phyloP scores from a whole-genome alignment of 2,113 vertebrate genomes.

The Ochotona princeps region DNA sequence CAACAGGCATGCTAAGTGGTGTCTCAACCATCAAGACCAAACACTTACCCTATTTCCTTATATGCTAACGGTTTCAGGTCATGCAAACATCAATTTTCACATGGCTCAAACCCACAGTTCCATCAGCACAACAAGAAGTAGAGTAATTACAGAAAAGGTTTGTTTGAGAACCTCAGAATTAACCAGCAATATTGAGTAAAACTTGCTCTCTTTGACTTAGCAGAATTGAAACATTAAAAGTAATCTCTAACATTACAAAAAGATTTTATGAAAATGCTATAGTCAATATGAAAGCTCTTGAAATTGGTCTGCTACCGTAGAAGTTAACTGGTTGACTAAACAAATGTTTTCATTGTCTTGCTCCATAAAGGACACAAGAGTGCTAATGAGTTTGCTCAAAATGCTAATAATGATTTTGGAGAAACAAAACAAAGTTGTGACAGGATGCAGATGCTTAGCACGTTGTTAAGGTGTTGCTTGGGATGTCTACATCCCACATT shows the following conservation, averaged over 20 bases:
- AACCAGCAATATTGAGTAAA: not conserved
- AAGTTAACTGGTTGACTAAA: constrained; percentile 18
- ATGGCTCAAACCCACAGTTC: constrained; percentile 33
- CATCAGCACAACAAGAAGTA: constrained; percentile 43
- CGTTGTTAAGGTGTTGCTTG: too few species aligned
- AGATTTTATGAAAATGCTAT: constrained; percentile 46
- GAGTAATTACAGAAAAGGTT: not conserved
- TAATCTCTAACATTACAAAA: constrained; percentile 4
- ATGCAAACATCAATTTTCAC: constrained; percentile 37
- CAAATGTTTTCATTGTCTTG: constrained; percentile 27
- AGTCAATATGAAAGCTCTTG: constrained; percentile 27
- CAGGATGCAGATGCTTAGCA: too few species aligned
- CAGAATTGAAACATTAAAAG: not conserved
- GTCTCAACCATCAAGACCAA: too few species aligned
- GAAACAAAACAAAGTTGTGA: not conserved
- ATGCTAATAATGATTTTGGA: constrained; percentile 36
- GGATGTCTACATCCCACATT: too few species aligned
- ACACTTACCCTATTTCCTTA: not conserved
- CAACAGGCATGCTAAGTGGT: too few species aligned
- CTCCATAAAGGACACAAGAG: constrained; percentile 1
- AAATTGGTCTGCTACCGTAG: not conserved
- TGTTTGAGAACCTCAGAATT: constrained; percentile 45
- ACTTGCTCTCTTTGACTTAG: constrained; percentile 16
- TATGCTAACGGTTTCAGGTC: not conserved
- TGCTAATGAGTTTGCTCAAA: not conserved